Conservation (phyloP, 2,797 vertebrate genomes). For the Octomys mimax region DNA sequence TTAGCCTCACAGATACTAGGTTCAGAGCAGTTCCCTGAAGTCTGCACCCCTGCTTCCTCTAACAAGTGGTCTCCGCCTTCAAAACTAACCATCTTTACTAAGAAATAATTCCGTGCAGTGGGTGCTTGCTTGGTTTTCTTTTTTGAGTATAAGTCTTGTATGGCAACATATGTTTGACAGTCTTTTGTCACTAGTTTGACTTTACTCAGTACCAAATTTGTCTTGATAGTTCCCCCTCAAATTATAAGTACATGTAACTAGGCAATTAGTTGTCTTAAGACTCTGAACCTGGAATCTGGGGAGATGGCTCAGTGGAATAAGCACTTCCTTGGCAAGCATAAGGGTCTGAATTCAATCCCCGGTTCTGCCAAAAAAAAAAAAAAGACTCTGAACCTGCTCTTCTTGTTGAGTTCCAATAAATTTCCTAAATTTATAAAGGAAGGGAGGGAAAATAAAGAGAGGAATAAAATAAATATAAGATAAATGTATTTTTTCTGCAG, state of each 20-base stretch:
- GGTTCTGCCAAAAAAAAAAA: too few relatives aligned
- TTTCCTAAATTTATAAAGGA: conserved; percentile 33
- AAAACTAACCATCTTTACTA: neutral
- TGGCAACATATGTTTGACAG: neutral
- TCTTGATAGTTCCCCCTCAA: neutral
- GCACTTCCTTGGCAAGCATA: too few relatives aligned
- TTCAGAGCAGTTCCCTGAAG: neutral
- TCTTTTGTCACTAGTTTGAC: neutral
- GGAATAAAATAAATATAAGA: conserved; percentile 4
- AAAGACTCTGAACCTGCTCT: neutral
- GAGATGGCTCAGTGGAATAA: too few relatives aligned
- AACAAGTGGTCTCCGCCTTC: neutral
- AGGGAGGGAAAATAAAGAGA: neutral
- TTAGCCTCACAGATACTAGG: neutral
- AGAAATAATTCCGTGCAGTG: neutral
- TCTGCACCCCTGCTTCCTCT: neutral
- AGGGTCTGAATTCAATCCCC: too few relatives aligned
- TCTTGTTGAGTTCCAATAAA: neutral
- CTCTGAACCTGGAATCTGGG: neutral
- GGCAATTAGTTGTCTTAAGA: neutral
- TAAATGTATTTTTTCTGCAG: neutral
- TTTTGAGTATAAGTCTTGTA: neutral
- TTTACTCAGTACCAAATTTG: neutral
- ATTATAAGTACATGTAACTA: neutral
- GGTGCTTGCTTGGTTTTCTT: neutral